Percentiles rank a stretch among this genome's conserved stretches.
Evolutionary conservation across 1,140 invertebrate species (phyloP).

Genomic region (Brachionus koreanus): DNA sequence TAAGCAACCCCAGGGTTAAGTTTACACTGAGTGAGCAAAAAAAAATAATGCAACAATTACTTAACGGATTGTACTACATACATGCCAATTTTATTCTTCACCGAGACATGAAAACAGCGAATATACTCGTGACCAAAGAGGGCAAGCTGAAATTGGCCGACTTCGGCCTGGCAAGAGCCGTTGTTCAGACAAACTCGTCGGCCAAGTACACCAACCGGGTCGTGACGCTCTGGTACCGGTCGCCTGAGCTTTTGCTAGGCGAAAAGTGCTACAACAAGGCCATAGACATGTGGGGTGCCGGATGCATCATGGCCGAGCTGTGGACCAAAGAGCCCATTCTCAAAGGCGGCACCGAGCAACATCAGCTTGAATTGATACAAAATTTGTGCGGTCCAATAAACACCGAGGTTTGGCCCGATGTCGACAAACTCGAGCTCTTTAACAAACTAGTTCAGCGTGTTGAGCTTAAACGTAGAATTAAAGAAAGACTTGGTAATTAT

Average conservation of each 20-base stretch:
- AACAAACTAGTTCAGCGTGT: slow-evolving; percentile 82
- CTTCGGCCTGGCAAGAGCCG: slow-evolving; percentile 70
- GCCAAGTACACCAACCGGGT: slow-evolving; percentile 88
- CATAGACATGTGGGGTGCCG: slow-evolving; percentile 96
- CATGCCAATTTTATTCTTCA: slow-evolving; percentile 90
- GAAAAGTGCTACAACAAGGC: slow-evolving; percentile 85
- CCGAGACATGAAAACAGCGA: slow-evolving; percentile 97
- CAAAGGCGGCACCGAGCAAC: slow-evolving; percentile 88
- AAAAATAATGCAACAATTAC: slow-evolving; percentile 65
- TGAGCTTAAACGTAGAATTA: slow-evolving; percentile 78
- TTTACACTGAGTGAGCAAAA: slow-evolving; percentile 94
- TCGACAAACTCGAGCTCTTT: slow-evolving; percentile 85
- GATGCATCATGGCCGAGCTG: slow-evolving; percentile 91
- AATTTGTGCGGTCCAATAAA: slow-evolving; percentile 94
- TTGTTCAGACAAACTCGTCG: slow-evolving; percentile 62
- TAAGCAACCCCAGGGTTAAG: slow-evolving; percentile 93
- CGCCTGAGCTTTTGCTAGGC: slow-evolving; percentile 80
- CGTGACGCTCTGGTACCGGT: slow-evolving; percentile 95
- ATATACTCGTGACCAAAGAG: slow-evolving; percentile 93
- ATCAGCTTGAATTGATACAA: slow-evolving; percentile 88
- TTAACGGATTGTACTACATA: slow-evolving; percentile 75
- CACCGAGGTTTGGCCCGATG: slow-evolving; percentile 84
- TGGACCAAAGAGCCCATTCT: slow-evolving; percentile 84
- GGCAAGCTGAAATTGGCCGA: slow-evolving; percentile 69
- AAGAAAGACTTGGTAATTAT: slow-evolving; percentile 79